Percentiles rank a stretch among this genome's conserved stretches.
Conservation (phyloP, 2,113 vertebrate species). For the Gasterosteus aculeatus region DNA sequence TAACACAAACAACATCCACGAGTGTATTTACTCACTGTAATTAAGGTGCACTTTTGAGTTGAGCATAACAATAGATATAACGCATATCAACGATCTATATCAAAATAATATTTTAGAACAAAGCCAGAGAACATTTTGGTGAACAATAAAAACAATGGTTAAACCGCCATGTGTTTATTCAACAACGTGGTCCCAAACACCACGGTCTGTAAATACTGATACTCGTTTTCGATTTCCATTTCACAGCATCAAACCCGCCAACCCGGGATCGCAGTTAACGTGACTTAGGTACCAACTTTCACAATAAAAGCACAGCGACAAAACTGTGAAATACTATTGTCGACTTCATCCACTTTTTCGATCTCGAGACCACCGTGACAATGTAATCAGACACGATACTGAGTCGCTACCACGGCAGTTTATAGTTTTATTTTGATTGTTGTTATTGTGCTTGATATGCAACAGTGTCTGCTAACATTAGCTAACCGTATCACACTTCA, state of each 20-base stretch:
- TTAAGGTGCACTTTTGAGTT: not conserved
- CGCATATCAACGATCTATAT: not conserved
- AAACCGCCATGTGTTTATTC: too few relatives aligned
- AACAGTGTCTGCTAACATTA: constrained; percentile 19
- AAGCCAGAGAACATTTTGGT: not conserved
- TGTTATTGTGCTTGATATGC: too few relatives aligned
- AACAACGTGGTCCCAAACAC: too few relatives aligned
- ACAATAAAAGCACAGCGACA: rapidly evolving
- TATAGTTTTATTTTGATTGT: not conserved
- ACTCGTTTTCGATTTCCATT: not conserved
- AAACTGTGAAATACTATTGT: rapidly evolving
- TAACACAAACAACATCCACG: not conserved
- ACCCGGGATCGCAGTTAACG: rapidly evolving
- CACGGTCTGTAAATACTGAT: not conserved
- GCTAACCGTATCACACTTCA: constrained; percentile 38
- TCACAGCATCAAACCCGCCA: constrained; percentile 1
- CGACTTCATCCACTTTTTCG: rapidly evolving
- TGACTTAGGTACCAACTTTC: not conserved
- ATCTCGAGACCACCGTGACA: not conserved
- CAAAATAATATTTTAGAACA: not conserved
- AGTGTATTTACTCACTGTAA: not conserved
- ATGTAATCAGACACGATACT: rapidly evolving
- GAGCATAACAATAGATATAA: not conserved
- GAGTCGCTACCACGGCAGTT: not conserved
- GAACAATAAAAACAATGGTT: not conserved